These are phyloP conservation scores for Panopea generosa DNA, from an alignment of 2,888 invertebrate genomes.

Conservation along the genomic window DNA sequence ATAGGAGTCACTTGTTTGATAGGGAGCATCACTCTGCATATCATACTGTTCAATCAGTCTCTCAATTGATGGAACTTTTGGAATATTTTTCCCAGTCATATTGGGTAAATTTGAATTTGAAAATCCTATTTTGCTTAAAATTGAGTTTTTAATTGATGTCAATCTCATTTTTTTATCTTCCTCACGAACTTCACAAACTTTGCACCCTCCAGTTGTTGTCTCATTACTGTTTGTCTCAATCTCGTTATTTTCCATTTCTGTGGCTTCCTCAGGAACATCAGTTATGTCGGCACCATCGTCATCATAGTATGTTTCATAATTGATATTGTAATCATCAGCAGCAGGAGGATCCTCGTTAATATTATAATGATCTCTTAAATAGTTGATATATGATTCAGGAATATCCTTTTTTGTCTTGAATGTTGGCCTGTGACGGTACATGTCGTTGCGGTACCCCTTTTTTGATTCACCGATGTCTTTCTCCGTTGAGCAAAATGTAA, in stretches of 20 bases:
- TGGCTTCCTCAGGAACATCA: no score
- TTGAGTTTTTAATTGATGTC: slow-evolving; percentile 62
- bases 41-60: slow-evolving; percentile 68
- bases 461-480: slow-evolving; percentile 19
- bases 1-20: slow-evolving; percentile 35
- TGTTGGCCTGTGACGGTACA: no score
- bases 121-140: slow-evolving; percentile 70
- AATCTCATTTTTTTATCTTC: slow-evolving; percentile 61
- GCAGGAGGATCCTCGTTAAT: slow-evolving; percentile 42
- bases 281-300: slow-evolving; percentile 8
- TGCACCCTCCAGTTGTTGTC: slow-evolving; percentile 23
- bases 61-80: slow-evolving; percentile 70
- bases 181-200: slow-evolving; percentile 61
- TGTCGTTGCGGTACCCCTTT: background rate
- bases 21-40: slow-evolving; percentile 71
- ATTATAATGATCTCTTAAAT: slow-evolving; percentile 31
- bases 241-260: slow-evolving; percentile 4
- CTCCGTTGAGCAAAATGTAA: slow-evolving; percentile 45
- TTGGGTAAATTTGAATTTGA: slow-evolving; percentile 68
- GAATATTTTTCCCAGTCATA: slow-evolving; percentile 71
- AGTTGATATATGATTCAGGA: slow-evolving; percentile 48
- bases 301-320: slow-evolving; percentile 10
- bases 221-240: slow-evolving; percentile 10
- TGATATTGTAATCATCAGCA: slow-evolving; percentile 34
- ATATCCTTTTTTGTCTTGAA: slow-evolving; percentile 44